Base-by-base conservation (phyloP, 2,797 vertebrate genomes). In the Taeniopygia guttata region DNA sequence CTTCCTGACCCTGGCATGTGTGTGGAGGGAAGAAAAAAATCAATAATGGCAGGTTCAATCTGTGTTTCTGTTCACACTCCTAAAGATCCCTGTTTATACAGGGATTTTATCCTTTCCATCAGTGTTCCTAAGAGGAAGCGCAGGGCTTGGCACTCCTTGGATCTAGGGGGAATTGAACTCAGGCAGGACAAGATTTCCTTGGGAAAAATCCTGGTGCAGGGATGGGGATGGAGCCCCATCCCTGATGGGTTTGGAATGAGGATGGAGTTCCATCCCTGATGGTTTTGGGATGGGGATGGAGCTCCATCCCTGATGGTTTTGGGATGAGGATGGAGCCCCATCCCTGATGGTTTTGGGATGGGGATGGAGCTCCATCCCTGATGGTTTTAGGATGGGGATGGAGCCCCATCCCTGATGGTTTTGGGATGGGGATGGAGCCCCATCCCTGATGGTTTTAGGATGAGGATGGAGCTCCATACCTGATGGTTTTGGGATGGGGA, bases 1-100 rank as follows among this genome's bases (percentile, higher is more conserved):
- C 45, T 81, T 79, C 84, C 90, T 76, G 93, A 81, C 81, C 78
- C 93, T n/a, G 62, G 64, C 55, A 16, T 55, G 86, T 29, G 84
- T 64, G 36, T 56, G 73, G 13, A 51, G 51, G 8, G 63, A 51
- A 2, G 15, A 30, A 38, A 56, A 16, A 48, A 62, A 84, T 77
- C 77, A 18, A 87, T 91, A 40, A 21, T 38, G 70, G 82, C 74
- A 49, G n/a, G 11, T 77, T 49, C 79, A 55, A 16, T 60, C 66
- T 40, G 75, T 85, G 87, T 30, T 66, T 81, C 88, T 64, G 42
- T 90, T 93, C 90, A 78, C 76, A 42, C 68, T 91, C 91, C 66
- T 48, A 7, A 87, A 83, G 91, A 87, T 82, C 76, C 43, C 67
- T 87, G 9, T 96, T 92, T 94, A 30, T 6, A 16, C 70, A 84